Base-by-base conservation (phyloP, 2,888 invertebrate species). In the Fabriciana adippe region DNA sequence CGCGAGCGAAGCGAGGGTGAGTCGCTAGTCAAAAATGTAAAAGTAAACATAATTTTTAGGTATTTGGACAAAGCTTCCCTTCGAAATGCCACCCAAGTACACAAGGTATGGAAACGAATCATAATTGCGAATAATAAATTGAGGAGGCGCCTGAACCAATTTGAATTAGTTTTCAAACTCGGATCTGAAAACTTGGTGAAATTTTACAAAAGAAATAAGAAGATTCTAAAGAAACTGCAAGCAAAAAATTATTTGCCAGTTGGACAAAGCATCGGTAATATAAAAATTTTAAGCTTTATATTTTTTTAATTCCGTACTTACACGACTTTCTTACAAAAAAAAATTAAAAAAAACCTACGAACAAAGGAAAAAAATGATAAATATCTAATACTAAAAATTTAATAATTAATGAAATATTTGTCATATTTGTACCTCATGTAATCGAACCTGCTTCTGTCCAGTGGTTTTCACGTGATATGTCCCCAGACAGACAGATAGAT, bases 31-130 rank as follows among this genome's bases (percentile, higher is more conserved):
- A n/a, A 50, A 50, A n/a, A 16, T 6, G 8, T 35, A 13, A 13
- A 3, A 51, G 14, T 26, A n/a, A 8, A 11, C 6, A 14, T 16
- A 51, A 35, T 50, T 18, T 35, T 31, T 70, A 91, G 91, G 1
- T 90, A 84, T 75, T 79, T 92, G 70, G 88, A 90, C 59, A 81
- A 83, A 57, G 68, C 66, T 15, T 83, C 89, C 0, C 77, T 92
- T 6, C 79, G 81, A 1, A 77, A 71, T 11, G 89, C 86, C n/a
- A 77, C 76, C 18, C 75, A 74, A 21, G 78, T 82, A 1, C 74
- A 75, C 55, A 81, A 79, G 71, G 75, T 73, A 69, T 92, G 92
- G 92, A 73, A 77, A 16, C 75, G 81, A 21, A 89, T 91, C 56
- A 91, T 92, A 70, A 6, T 76, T 14, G 69, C 84, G 1, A 81